phyloP scores from a whole-genome alignment of 2,113 vertebrate species.

The Circaetus cinerascens region DNA sequence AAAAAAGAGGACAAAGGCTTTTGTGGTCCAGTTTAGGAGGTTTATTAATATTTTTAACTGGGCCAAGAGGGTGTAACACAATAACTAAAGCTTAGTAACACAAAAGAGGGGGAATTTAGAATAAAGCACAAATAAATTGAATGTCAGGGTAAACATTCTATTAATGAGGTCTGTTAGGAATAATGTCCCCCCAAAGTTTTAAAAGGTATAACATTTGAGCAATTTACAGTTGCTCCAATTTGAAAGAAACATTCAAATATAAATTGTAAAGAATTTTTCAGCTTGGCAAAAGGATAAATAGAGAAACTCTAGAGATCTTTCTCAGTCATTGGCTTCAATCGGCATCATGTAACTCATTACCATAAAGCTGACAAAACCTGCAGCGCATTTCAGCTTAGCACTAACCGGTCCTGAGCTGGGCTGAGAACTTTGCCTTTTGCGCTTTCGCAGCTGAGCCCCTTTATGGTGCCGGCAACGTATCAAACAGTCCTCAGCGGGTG shows the following conservation, averaged over 20 bases:
- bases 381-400: neutral
- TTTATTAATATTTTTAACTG: neutral
- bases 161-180: neutral
- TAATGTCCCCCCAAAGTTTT: neutral
- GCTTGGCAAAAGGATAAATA: neutral
- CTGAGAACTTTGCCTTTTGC: neutral
- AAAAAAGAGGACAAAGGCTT: neutral
- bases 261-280: neutral
- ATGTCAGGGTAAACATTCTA: neutral
- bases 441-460: neutral
- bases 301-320: neutral
- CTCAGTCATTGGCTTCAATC: neutral
- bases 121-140: neutral
- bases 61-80: neutral
- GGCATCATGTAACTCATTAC: neutral
- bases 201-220: neutral
- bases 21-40: neutral
- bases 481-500: accelerated
- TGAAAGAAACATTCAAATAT: neutral
- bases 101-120: neutral
- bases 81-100: neutral
- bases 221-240: neutral
- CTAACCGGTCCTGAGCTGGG: neutral
- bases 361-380: neutral
- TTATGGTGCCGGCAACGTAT: neutral